These are phyloP conservation scores for Palythoa heliodiscus DNA, from an alignment of 92 coral and sea anemone genomes.

Conservation along the genomic window DNA sequence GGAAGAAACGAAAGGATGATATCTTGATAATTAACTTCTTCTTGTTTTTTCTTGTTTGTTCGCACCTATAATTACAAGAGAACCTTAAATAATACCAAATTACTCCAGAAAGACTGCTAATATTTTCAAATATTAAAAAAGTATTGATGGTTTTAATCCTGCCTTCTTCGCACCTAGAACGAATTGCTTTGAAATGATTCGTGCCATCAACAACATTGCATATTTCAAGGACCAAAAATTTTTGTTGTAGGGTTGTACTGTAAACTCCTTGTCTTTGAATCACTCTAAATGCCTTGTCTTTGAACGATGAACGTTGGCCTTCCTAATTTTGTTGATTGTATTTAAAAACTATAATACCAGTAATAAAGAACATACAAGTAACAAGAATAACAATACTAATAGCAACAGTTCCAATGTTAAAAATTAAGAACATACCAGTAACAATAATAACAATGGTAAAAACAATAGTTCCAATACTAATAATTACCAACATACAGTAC, in stretches of 20 bases:
- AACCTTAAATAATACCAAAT: not conserved
- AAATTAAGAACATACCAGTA: not conserved
- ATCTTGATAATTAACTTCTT: constrained; percentile 92
- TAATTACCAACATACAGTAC: too few species aligned
- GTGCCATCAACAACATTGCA: too few species aligned
- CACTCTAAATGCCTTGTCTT: too few species aligned
- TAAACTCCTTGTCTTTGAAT: too few species aligned
- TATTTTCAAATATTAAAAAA: not conserved
- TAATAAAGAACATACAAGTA: not conserved
- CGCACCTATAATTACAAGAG: constrained; percentile 69
- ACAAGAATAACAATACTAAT: too few species aligned
- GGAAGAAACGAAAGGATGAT: constrained; percentile 86
- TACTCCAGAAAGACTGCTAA: not conserved
- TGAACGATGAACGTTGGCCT: too few species aligned
- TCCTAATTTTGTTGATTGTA: not conserved
- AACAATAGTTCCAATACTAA: too few species aligned
- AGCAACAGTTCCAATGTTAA: not conserved
- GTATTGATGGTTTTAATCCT: not conserved
- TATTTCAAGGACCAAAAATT: too few species aligned
- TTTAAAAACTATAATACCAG: not conserved
- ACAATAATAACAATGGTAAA: not conserved
- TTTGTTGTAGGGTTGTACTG: too few species aligned
- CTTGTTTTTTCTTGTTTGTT: constrained; percentile 97
- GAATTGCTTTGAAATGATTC: too few species aligned
- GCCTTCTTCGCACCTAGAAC: too few species aligned